Evolutionary conservation across 2,797 vertebrate species (phyloP), one percentile per base, ranked within the genome.

Genomic region (Melanotaenia maccullochi): DNA sequence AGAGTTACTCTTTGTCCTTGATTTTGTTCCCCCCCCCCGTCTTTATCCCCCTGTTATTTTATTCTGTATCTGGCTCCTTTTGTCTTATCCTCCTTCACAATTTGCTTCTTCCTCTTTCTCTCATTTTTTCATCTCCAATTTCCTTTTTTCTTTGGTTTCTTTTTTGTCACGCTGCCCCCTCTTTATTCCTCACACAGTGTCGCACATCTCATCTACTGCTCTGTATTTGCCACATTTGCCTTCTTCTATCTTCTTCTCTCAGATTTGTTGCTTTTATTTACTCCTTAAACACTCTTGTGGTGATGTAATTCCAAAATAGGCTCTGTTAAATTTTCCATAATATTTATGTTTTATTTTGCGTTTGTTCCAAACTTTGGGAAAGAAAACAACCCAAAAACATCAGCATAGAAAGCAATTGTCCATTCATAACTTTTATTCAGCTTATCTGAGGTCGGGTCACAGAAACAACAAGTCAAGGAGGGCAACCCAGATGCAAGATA

Each of bases 1-100:
- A 90, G 88, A 89, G 91, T 87, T 86, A 75, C 84, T 90, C 86
- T 89, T 90, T 93, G 92, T 92, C 91, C 91, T 93, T 92, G 90
- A 90, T 92, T 91, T 87, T 85, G 84, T 85, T 71, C 52, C 68
- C 42, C 73, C 74, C 65, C 74, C 65, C 62, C 79, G 65, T 71
- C 22, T 63, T 66, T 67, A 62, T 75, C 67, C 71, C 60, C 33
- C 49, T 81, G 76, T 85, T 92, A 73, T 89, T 89, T 85, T 77
- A 85, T 82, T 83, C 82, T 71, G 73, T 75, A 75, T 84, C 64
- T 57, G 36, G 65, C 68, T 79, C n/a, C 71, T 85, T 78, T 87
- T 86, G 79, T 89, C 72, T 83, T 60, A 51, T 74, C 65, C 59
- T 71, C 61, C 47, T 72, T 89, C 65, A 82, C 75, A 79, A 81